These are phyloP conservation scores for Scolopax bukidnonensis DNA, from an alignment of 2,797 vertebrate species.

Conservation along the genomic window DNA sequence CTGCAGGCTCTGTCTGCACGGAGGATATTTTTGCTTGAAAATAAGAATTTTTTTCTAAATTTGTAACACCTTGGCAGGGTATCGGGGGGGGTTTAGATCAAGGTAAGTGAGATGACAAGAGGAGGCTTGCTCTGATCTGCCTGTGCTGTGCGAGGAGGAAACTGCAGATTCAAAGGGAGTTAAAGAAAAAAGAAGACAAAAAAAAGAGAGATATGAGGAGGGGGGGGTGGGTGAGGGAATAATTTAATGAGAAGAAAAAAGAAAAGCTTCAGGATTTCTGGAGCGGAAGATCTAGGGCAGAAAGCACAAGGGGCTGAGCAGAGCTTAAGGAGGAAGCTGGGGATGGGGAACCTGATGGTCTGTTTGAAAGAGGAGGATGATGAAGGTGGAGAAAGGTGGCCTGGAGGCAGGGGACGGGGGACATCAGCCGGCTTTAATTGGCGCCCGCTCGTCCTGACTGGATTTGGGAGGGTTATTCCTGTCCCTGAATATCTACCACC, in stretches of 20 bases:
- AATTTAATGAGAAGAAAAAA: not conserved
- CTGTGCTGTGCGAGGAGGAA: not conserved
- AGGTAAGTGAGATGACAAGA: not conserved
- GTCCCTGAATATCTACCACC: not conserved
- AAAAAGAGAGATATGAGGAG: too few species aligned
- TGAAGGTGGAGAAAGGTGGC: not conserved
- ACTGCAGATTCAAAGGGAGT: not conserved
- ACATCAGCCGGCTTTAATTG: fast-evolving
- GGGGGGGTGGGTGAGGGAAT: too few species aligned
- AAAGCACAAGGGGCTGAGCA: not conserved
- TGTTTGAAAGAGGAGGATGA: not conserved
- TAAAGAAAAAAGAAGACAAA: not conserved
- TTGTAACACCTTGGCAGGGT: not conserved
- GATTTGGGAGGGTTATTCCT: not conserved
- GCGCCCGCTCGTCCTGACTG: not conserved
- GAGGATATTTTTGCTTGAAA: not conserved
- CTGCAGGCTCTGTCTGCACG: not conserved
- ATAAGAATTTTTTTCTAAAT: not conserved
- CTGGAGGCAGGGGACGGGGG: not conserved
- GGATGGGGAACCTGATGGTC: not conserved
- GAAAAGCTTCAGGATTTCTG: not conserved
- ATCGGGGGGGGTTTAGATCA: not conserved
- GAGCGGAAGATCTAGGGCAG: not conserved
- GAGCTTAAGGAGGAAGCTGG: not conserved
- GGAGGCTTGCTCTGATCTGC: not conserved